Base-by-base conservation (phyloP, 2,888 invertebrate genomes). In the Drosophila kambysellisi region DNA sequence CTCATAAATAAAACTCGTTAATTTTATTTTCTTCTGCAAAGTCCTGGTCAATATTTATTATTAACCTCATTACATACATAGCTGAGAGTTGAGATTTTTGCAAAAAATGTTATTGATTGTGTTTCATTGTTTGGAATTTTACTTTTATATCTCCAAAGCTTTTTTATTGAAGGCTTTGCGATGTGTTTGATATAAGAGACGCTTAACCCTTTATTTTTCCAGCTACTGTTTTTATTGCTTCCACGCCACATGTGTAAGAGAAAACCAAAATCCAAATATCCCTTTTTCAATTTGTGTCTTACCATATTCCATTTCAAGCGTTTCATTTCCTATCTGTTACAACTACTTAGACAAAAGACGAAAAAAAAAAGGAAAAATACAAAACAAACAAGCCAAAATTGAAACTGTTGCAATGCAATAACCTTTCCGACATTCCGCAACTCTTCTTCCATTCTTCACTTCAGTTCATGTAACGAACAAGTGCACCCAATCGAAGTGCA, bases 1-100 rank as follows among this genome's bases (percentile, higher is more conserved):
- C 61, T 74, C 76, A 83, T 81, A 80, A 83, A 81, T 81, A 80
- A 71, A 80, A 67, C 74, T 72, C 65, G 61, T 57, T 62, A 61
- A 59, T 73, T 72, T 65, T 39, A 57, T 57, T 33, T 37, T 29
- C 39, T n/a, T 32, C 39, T 33, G 29, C 30, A 60, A 61, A 57
- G 51, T 56, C 29, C 57, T 54, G 32, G 37, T 56, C 46, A 50
- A 61, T 58, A 72, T 68, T 57, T 58, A 15, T 4, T 57, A 20
- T 62, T 56, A 39, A 46, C 62, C 41, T 43, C 48, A 54, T 76
- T 17, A 50, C 54, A 8, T 15, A 30, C 9, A 57, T 50, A 39
- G 12, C 29, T n/a, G 32, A 9, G 25, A 39, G 25, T 20, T 35
- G 48, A 11, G 46, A 43, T 58, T 63, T 65, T 25, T 25, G 25